Evolutionary conservation across 2,888 invertebrate species (phyloP), one percentile per base, ranked within the genome.

Genomic region (Caradrina kadenii): DNA sequence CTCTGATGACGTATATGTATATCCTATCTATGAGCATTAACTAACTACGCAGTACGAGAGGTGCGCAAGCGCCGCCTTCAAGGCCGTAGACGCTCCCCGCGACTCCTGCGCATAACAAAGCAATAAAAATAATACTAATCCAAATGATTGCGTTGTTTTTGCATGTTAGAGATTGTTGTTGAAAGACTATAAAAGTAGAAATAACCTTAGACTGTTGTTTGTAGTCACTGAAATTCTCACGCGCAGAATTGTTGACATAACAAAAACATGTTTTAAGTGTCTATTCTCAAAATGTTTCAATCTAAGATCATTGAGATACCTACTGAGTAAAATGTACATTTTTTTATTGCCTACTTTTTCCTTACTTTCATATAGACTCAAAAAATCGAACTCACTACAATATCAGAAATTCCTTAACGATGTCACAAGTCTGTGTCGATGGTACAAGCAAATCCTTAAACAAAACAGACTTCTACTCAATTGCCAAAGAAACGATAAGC

Each of bases 31-130:
- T 15, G 3, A 39, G 39, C 13, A 39, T 39, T 13, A 22, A 59
- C 42, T 61, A 58, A 69, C 65, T 61, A 49, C 80, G 75, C 75
- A 77, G 62, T 59, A 21, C 62, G 42, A 55, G 50, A 80, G 78
- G 59, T 80, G 82, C 82, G 81, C 79, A 77, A 79, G 78, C 80
- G 78, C 80, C 67, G 54, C 62, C 60, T 60, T 80, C 89, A 89
- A 89, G 90, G 90, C 72, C 88, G 76, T 73, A 56, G 69, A 76
- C 79, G 86, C 85, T 87, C 86, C 86, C 86, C 59, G 66, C 71
- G 64, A 73, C 86, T 83, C 84, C 82, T 80, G 88, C 86, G 87
- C 85, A 82, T 84, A 88, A 87, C 83, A 87, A 83, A 79, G 73
- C 82, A 71, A 88, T 85, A 82, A 85, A 84, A 73, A 71, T 70